A percentile compares a stretch with the other conserved stretches of the same genome.
Evolutionary conservation across 35 echinoderm and acorn worm species (phyloP).

Genomic region (Apostichopus californicus): DNA sequence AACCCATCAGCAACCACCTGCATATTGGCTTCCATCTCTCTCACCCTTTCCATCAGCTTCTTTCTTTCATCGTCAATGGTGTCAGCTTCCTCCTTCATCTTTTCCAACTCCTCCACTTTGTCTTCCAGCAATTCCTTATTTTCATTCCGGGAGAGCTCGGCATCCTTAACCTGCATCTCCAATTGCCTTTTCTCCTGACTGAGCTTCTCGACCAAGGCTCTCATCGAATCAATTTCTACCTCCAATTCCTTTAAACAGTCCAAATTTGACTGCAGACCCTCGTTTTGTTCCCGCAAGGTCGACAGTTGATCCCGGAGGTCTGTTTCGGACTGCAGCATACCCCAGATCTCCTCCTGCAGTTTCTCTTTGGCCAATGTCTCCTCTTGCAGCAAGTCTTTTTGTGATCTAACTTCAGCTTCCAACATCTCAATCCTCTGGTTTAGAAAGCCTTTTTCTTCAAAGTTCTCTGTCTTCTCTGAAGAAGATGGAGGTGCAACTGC

Average conservation of each 20-base stretch:
- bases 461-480: neutral
- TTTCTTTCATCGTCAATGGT: conserved; percentile 24
- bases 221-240: conserved; percentile 26
- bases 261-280: conserved; percentile 37
- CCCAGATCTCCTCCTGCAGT: conserved; percentile 36
- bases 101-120: conserved; percentile 37
- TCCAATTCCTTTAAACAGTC: conserved; percentile 45
- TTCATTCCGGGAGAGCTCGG: conserved; percentile 20
- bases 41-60: conserved; percentile 21
- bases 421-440: conserved; percentile 23
- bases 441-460: neutral
- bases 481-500: neutral
- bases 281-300: conserved; percentile 36
- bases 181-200: conserved; percentile 10
- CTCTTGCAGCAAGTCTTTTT: conserved; percentile 33
- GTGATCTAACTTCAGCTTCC: conserved; percentile 37
- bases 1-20: neutral
- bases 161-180: neutral
- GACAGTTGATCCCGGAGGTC: conserved; percentile 34
- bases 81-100: conserved; percentile 61
- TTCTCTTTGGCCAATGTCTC: conserved; percentile 31
- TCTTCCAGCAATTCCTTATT: conserved; percentile 5
- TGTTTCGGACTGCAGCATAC: conserved; percentile 25
- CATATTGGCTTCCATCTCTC: conserved; percentile 30
- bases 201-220: conserved; percentile 6